Percentiles rank a stretch among this genome's conserved stretches.
Evolutionary conservation across 2,797 vertebrate genomes (phyloP).

Genomic region (Podarcis siculus): DNA sequence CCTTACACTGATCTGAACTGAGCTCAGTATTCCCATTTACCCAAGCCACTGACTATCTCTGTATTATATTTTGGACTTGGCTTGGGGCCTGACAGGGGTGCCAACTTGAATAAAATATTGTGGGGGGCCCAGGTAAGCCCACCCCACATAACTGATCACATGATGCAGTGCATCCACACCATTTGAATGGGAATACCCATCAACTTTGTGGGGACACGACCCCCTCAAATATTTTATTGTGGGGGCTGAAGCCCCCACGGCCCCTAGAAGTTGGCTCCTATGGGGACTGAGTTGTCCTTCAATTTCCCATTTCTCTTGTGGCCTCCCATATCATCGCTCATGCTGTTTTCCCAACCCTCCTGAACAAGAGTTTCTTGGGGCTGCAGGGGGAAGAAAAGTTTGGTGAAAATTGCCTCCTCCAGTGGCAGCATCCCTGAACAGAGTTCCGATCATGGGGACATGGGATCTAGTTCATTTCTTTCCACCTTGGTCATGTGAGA

Average conservation of each 20-base stretch:
- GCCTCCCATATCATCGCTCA: too few species aligned
- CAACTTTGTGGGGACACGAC: too few species aligned
- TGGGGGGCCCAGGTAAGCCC: too few species aligned
- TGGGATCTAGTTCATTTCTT: not conserved
- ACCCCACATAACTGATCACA: too few species aligned
- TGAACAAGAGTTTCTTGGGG: not conserved
- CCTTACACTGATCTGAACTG: too few species aligned
- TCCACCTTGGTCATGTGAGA: not conserved
- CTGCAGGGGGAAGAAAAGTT: not conserved
- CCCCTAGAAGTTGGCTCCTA: too few species aligned
- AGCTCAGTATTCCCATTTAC: not conserved
- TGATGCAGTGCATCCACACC: too few species aligned
- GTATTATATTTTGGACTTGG: not conserved
- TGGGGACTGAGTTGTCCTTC: too few species aligned
- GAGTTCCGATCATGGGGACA: not conserved
- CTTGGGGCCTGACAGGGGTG: not conserved
- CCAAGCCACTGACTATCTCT: not conserved
- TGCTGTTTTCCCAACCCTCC: not conserved
- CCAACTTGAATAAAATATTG: not conserved
- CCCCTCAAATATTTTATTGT: too few species aligned
- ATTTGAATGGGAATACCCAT: too few species aligned
- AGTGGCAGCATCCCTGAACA: not conserved
- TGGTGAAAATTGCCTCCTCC: not conserved
- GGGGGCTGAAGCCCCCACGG: too few species aligned
- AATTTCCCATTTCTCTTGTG: too few species aligned